Conservation (phyloP, 2,797 vertebrate species). For the Sebastes oblongus region DNA sequence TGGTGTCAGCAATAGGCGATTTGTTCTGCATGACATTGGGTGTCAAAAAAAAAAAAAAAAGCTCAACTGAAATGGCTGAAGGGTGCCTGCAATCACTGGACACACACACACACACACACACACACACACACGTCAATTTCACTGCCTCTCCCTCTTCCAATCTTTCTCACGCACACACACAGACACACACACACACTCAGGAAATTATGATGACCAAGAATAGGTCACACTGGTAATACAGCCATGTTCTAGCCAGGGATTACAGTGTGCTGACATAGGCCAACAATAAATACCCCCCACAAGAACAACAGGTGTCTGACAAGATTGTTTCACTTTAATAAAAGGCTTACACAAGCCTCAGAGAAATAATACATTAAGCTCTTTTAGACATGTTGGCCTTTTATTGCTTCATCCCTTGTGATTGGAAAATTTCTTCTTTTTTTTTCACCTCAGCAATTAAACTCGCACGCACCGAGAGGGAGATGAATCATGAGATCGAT, state of each 20-base stretch:
- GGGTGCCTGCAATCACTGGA: constrained; percentile 53
- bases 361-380: constrained; percentile 71
- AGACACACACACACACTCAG: constrained; percentile 19
- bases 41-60: constrained; percentile 52
- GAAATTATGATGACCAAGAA: constrained; percentile 71
- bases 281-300: constrained; percentile 63
- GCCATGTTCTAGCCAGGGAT: constrained; percentile 64
- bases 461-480: neutral
- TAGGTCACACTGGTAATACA: constrained; percentile 65
- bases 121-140: constrained; percentile 23
- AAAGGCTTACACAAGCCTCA: constrained; percentile 64
- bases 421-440: constrained; percentile 50
- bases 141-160: constrained; percentile 11
- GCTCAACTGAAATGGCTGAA: constrained; percentile 51
- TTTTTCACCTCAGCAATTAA: constrained; percentile 35
- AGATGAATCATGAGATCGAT: constrained; percentile 22
- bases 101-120: constrained; percentile 13
- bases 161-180: constrained; percentile 6
- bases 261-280: constrained; percentile 67
- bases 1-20: constrained; percentile 71
- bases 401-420: constrained; percentile 49
- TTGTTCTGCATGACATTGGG: constrained; percentile 75
- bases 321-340: constrained; percentile 76
- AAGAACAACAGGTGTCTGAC: constrained; percentile 76
- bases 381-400: constrained; percentile 57